These are phyloP conservation scores for Terrapene triunguis DNA, from an alignment of 2,113 vertebrate species.

Conservation along the genomic window DNA sequence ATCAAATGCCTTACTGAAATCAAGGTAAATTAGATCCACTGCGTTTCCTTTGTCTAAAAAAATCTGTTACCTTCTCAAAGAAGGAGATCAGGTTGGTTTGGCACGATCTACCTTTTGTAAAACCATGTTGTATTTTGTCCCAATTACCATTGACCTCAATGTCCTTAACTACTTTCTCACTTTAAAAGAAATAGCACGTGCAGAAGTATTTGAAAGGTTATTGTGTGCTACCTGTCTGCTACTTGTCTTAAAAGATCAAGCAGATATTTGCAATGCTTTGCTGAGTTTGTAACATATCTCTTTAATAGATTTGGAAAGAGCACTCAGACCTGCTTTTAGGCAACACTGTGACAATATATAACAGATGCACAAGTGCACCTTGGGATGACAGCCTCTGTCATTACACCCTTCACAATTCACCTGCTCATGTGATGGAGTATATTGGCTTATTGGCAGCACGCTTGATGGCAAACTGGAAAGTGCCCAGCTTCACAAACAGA, in stretches of 20 bases:
- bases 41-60: too few relatives aligned
- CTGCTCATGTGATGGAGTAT: background rate
- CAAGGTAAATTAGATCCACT: too few relatives aligned
- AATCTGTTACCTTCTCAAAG: too few relatives aligned
- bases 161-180: too few relatives aligned
- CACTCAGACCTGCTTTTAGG: background rate
- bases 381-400: background rate
- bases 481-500: background rate
- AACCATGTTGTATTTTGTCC: too few relatives aligned
- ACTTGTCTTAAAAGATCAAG: background rate
- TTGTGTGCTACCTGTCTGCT: background rate
- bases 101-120: too few relatives aligned
- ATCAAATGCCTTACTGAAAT: too few relatives aligned
- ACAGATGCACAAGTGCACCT: fast-evolving
- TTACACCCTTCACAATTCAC: background rate
- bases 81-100: too few relatives aligned
- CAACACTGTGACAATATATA: background rate
- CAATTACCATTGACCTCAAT: too few relatives aligned
- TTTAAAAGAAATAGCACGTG: background rate
- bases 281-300: background rate
- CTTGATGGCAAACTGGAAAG: background rate
- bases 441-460: background rate
- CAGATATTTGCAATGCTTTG: background rate
- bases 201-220: background rate
- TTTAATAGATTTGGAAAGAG: background rate